Conservation (phyloP, 1,140 invertebrate genomes). For the Euborellia annulipes region DNA sequence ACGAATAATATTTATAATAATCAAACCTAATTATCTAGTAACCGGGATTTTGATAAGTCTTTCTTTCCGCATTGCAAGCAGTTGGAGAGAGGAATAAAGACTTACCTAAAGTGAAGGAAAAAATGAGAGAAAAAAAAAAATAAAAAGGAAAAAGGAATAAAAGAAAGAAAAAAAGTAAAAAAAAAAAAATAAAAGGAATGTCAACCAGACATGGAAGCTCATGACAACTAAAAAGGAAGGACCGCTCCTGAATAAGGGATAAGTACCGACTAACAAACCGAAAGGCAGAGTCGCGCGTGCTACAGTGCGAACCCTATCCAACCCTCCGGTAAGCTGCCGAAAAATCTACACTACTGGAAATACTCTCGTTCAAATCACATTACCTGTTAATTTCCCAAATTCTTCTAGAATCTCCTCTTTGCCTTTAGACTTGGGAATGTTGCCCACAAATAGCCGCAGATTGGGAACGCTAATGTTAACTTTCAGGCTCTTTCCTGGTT, state of each 20-base stretch:
- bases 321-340: conserved; percentile 9
- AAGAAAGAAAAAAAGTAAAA: too few species aligned
- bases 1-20: too few species aligned
- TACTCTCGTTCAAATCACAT: conserved; percentile 42
- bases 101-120: too few species aligned
- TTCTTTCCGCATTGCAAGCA: too few species aligned
- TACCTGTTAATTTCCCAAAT: conserved; percentile 99
- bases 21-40: too few species aligned
- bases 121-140: too few species aligned
- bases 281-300: too few species aligned
- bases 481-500: conserved; percentile 96
- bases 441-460: conserved; percentile 99
- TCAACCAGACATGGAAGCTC: too few species aligned
- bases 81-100: too few species aligned
- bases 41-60: too few species aligned
- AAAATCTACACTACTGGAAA: conserved; percentile 13
- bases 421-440: conserved; percentile 99
- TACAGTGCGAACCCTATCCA: conserved; percentile 6
- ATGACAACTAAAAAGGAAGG: conserved; percentile 1
- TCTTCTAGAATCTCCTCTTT: conserved; percentile 99
- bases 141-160: too few species aligned
- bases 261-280: conserved; percentile 8
- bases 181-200: too few species aligned
- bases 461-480: conserved; percentile 99
- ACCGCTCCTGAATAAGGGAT: conserved; percentile 6